These are phyloP conservation scores for Corythucha ciliata DNA, from an alignment of 2,888 invertebrate species.

Conservation along the genomic window DNA sequence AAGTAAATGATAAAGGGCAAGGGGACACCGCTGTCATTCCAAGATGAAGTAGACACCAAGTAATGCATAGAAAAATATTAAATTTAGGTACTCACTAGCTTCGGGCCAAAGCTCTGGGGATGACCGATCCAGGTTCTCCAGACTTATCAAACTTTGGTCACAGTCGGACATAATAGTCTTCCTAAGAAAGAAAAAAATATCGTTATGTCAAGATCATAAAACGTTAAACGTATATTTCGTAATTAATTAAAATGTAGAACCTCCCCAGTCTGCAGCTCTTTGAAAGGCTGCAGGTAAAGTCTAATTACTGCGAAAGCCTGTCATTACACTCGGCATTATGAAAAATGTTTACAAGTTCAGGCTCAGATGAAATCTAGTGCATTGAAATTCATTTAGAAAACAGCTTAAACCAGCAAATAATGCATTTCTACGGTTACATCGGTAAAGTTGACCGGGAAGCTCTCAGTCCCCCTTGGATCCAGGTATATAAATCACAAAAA, in stretches of 20 bases:
- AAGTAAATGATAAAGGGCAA: no score
- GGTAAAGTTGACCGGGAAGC: no score
- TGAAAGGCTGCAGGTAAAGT: background rate
- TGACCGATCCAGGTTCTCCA: constrained; percentile 85
- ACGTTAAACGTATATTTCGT: background rate
- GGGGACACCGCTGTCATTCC: background rate
- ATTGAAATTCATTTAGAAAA: no score
- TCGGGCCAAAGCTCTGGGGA: constrained; percentile 96
- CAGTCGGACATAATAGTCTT: constrained; percentile 36
- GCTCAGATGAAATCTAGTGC: no score
- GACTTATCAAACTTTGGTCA: constrained; percentile 72
- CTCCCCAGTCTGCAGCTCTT: background rate
- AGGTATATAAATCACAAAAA: no score
- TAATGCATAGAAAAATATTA: background rate
- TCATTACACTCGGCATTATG: no score
- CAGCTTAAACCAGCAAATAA: no score
- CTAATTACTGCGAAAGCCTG: no score
- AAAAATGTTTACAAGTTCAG: no score
- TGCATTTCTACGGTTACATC: no score
- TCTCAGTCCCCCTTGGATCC: no score
- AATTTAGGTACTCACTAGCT: constrained; percentile 59
- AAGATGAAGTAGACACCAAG: background rate
- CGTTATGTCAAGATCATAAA: background rate
- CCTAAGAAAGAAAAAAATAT: constrained; percentile 18
- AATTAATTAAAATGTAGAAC: background rate